These are phyloP conservation scores for Copsychus sechellarum DNA, from an alignment of 2,113 vertebrate species.

Conservation along the genomic window DNA sequence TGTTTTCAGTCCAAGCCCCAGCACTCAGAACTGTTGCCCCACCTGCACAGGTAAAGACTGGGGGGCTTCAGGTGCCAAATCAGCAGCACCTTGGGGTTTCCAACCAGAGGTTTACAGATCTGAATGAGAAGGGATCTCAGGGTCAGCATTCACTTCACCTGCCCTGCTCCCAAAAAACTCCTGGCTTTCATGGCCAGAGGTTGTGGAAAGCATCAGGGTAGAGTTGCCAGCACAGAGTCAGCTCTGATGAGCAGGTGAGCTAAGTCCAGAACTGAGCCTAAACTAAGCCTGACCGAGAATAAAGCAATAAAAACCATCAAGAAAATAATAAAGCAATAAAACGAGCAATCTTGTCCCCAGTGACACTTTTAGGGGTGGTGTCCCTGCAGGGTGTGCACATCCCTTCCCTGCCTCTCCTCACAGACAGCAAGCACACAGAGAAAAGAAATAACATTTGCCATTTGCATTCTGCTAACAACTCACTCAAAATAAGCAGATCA, in stretches of 20 bases:
- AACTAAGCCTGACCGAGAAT: background rate
- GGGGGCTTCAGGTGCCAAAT: background rate
- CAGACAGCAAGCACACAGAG: background rate
- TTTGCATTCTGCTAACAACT: conserved; percentile 49
- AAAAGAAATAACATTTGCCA: background rate
- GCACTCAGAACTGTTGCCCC: accelerated
- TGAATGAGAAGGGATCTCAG: background rate
- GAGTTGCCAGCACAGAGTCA: background rate
- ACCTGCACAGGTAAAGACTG: too few species aligned
- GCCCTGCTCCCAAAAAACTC: background rate
- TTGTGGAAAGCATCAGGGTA: background rate
- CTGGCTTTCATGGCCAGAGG: background rate
- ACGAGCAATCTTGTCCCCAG: too few species aligned
- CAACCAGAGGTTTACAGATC: accelerated
- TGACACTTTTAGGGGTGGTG: accelerated
- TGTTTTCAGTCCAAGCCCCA: accelerated
- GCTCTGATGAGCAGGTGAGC: accelerated
- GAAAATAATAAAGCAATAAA: background rate
- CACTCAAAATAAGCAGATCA: conserved; percentile 61
- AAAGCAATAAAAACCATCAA: background rate
- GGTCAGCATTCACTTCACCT: background rate
- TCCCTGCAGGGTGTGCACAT: background rate
- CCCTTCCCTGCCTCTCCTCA: background rate
- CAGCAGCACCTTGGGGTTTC: background rate
- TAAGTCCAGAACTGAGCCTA: background rate